Evolutionary conservation across 2,797 vertebrate species (phyloP), one percentile per base, ranked within the genome.

Genomic region (Myotis pilosus): DNA sequence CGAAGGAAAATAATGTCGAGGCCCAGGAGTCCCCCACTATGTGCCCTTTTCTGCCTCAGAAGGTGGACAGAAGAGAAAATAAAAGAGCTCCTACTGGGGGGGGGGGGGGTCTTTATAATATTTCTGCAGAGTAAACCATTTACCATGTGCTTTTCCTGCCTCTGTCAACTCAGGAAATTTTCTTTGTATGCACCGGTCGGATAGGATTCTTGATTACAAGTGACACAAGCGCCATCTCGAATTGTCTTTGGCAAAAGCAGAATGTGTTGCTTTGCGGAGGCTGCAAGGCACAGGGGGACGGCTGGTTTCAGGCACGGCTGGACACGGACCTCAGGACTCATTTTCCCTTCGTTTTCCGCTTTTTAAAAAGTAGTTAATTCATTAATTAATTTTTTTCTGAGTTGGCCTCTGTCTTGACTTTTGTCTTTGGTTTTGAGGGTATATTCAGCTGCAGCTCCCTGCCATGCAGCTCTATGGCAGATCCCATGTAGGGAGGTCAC

Each of bases 281-380:
- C 71, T 16, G 66, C 64, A 4, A 0, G 2, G 3, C 12, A 0
- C 4, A 5, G 53, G 2, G 8, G 5, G 5, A 22, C 19, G 20
- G 9, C 20, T 49, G 38, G 6, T n/a, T n/a, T 74, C 22, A 57
- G 60, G 17, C 17, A 20, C 2, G 8, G 20, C 76, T 79, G 47
- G 17, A 12, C 12, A 0, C 8, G 19, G 25, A 57, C 33, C 19
- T 66, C 16, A 41, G 25, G 6, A 49, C 3, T 12, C 38, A 8
- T 44, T 68, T 81, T 53, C 38, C 74, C 51, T 71, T 20, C 53
- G 17, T 44, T 80, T 55, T 19, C 36, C 23, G 11, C 5, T n/a
- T 0, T 66, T n/a, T 38, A 62, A 30, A 62, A 30, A 30, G 60
- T 62, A 62, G 28, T 30, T 62, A 62, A 62, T 28, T 30, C 15